Conservation (phyloP, 2,113 vertebrate genomes). For the Turnix velox region DNA sequence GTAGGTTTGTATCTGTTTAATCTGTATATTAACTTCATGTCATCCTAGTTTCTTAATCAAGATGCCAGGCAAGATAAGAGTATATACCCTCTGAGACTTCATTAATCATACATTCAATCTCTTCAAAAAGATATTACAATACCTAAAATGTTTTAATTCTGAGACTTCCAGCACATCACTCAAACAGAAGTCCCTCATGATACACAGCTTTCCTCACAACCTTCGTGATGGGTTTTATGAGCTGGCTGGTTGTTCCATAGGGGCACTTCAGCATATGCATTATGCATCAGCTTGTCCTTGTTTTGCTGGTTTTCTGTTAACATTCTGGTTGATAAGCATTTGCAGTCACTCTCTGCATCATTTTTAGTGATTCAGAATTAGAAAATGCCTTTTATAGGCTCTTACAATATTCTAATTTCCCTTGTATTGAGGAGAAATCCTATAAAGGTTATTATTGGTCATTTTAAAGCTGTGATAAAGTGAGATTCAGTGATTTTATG, state of each 20-base stretch:
- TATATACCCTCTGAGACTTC: neutral
- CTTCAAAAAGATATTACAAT: slow-evolving; percentile 4
- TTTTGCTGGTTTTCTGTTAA: neutral
- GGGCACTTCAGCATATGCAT: neutral
- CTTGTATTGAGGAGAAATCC: neutral
- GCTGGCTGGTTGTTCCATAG: neutral
- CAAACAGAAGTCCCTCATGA: neutral
- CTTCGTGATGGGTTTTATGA: neutral
- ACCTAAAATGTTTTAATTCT: neutral
- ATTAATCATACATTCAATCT: neutral
- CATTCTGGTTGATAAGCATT: neutral
- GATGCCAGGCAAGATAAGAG: neutral
- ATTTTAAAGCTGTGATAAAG: neutral
- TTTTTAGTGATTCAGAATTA: neutral
- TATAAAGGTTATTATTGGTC: neutral
- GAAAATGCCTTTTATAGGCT: neutral
- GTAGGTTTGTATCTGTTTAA: neutral
- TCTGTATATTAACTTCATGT: neutral
- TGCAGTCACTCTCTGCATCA: neutral
- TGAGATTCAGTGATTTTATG: neutral
- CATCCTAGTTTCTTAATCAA: neutral
- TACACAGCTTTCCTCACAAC: neutral
- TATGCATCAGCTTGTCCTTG: neutral
- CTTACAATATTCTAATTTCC: neutral
- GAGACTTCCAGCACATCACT: neutral